Conservation (phyloP, 2,888 invertebrate species). For the Pristionchus arcanus region DNA sequence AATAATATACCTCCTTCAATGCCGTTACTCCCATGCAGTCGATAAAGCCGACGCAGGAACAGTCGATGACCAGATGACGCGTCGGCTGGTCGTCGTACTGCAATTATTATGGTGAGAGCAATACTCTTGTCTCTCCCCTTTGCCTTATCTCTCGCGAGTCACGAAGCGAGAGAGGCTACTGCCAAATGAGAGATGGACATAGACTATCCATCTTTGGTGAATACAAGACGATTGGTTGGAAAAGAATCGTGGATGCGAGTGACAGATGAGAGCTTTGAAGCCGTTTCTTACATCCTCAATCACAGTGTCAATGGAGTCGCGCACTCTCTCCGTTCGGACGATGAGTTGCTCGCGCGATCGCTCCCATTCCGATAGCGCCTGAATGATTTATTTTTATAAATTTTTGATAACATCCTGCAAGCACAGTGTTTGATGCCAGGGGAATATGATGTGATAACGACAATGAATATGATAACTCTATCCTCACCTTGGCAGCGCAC, state of each 20-base stretch:
- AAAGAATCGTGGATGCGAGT: not conserved
- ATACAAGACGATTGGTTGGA: not conserved
- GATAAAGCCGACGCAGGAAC: slow-evolving; percentile 78
- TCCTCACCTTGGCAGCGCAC: slow-evolving; percentile 59
- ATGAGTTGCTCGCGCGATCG: not conserved
- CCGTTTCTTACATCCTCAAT: too few species aligned
- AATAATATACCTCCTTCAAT: slow-evolving; percentile 72
- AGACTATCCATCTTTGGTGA: not conserved
- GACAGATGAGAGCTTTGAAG: not conserved
- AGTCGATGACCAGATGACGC: slow-evolving; percentile 77
- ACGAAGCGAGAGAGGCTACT: not conserved
- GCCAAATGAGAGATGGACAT: not conserved
- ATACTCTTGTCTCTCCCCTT: not conserved
- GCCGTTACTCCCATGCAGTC: slow-evolving; percentile 78
- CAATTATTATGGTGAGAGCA: not conserved
- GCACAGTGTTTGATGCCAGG: too few species aligned
- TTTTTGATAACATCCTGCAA: too few species aligned
- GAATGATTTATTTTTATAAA: not conserved
- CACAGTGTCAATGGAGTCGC: too few species aligned
- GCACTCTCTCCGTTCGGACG: too few species aligned
- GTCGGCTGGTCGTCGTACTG: slow-evolving; percentile 45
- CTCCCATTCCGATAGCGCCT: not conserved
- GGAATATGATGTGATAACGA: not conserved
- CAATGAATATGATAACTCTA: not conserved
- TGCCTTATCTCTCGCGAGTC: not conserved